Conservation (phyloP, 1,140 invertebrate species). For the Pseudobourletiella spinata region DNA sequence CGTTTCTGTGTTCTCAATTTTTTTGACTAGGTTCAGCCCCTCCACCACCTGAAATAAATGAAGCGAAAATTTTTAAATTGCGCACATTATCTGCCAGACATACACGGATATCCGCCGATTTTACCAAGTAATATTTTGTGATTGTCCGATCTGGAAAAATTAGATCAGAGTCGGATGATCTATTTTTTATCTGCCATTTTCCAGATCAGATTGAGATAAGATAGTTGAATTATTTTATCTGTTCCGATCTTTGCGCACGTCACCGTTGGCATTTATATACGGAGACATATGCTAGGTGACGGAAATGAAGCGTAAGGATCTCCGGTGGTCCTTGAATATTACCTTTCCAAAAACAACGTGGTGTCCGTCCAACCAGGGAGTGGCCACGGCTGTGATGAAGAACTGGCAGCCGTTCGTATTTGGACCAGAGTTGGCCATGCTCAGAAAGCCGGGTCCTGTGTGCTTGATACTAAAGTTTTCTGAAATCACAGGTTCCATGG, state of each 20-base stretch:
- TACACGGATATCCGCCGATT: neutral
- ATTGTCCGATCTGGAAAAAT: too few species aligned
- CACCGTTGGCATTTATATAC: neutral
- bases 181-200: too few species aligned
- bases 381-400: constrained; percentile 81
- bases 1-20: constrained; percentile 70
- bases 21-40: constrained; percentile 74
- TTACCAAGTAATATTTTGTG: neutral
- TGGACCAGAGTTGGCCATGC: constrained; percentile 85
- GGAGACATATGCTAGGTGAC: too few species aligned
- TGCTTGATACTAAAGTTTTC: constrained; percentile 90
- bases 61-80: neutral
- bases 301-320: too few species aligned
- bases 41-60: constrained; percentile 51
- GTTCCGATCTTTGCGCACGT: neutral
- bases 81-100: neutral
- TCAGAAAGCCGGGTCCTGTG: constrained; percentile 57
- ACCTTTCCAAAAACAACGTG: constrained; percentile 94
- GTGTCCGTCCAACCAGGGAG: constrained; percentile 76
- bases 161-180: neutral
- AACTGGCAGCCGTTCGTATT: constrained; percentile 74
- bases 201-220: neutral
- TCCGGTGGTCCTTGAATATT: neutral
- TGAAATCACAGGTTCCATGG: neutral
- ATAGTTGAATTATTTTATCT: too few species aligned